Conservation (phyloP, 2,888 invertebrate species). For the Esperia sulphurella region DNA sequence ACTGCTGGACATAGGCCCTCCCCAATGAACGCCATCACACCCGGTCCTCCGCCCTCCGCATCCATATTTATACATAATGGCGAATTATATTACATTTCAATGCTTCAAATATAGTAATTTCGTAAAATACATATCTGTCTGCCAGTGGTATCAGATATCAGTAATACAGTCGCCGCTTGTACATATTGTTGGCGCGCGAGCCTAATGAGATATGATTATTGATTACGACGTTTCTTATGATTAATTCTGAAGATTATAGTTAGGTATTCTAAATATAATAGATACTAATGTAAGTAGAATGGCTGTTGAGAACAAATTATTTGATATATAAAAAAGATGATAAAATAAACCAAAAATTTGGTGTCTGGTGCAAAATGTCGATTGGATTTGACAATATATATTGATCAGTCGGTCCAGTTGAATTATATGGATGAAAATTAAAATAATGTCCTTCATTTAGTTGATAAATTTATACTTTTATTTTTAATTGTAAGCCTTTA, state of each 20-base stretch:
- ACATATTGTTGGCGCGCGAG: not conserved
- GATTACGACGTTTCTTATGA: constrained; percentile 43
- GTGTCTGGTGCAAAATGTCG: not conserved
- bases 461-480: not conserved
- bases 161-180: not conserved
- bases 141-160: no score
- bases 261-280: constrained; percentile 36
- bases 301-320: constrained; percentile 6
- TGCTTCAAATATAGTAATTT: no score
- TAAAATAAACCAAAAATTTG: constrained; percentile 6
- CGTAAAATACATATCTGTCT: no score
- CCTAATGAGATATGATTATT: not conserved
- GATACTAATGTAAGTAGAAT: constrained; percentile 24
- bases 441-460: not conserved
- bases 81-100: no score
- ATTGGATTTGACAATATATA: not conserved
- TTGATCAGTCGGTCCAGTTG: constrained; percentile 7
- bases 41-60: no score
- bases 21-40: no score
- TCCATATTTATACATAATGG: no score
- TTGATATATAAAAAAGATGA: constrained; percentile 2
- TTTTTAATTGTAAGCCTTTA: constrained; percentile 1
- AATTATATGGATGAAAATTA: not conserved
- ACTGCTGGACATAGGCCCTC: no score
- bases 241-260: constrained; percentile 27